Evolutionary conservation across 2,888 invertebrate species (phyloP), one percentile per base, ranked within the genome.

Genomic region (Sarcophaga caerulescens): DNA sequence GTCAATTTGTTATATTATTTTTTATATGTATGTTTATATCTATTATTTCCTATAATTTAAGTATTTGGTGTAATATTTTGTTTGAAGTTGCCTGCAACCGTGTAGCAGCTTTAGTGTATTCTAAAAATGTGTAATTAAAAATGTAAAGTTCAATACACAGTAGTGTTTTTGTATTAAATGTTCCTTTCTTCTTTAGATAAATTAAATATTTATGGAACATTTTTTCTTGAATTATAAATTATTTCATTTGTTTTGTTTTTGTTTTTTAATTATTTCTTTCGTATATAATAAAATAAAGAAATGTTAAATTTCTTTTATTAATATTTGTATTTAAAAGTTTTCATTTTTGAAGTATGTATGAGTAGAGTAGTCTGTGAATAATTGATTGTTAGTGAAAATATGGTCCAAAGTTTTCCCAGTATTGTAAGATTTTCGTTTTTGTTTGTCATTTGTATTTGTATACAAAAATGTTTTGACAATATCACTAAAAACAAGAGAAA

Each of bases 51-150:
- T 65, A 81, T 4, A 63, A 60, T 76, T 83, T 65, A 81, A 75
- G 70, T 81, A 77, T 83, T 85, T 89, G 89, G 88, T 91, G 77
- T 78, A 68, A 69, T 75, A 44, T 57, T 70, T 59, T 75, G 11
- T 73, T 90, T 90, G 89, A 90, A 90, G 90, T 91, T 91, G 90
- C 89, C 91, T 90, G 89, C 91, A 91, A 91, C 90, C 68, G 14
- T 92, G 91, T 35, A 35, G 35, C 35, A 35, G 35, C 35, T 35
- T 35, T 90, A 90, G 89, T 89, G 90, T 63, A 74, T 86, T 65
- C 57, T 75, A 81, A 35, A 35, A 82, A 85, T 83, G 76, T 88
- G 87, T 87, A 85, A 68, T 69, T 70, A 65, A 63, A 69, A 81
- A 69, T 52, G 19, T 62, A 23, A 35, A 62, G 25, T 70, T 69